phyloP scores from a whole-genome alignment of 2,797 vertebrate species.

The Falco berigora region DNA sequence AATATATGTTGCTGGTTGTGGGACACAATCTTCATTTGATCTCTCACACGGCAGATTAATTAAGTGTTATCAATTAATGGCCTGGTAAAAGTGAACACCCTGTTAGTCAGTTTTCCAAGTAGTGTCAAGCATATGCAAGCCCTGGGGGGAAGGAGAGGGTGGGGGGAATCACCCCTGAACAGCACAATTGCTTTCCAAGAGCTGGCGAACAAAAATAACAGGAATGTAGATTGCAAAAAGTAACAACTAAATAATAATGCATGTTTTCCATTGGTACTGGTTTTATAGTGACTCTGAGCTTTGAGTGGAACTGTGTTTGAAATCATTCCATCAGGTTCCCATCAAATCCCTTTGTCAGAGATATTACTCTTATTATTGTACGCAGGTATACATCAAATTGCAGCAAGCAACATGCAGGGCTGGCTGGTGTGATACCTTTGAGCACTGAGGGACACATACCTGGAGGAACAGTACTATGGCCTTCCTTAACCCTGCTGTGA shows the following conservation, averaged over 20 bases:
- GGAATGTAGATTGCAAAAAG: neutral
- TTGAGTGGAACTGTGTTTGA: neutral
- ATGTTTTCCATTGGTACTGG: neutral
- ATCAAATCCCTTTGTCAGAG: neutral
- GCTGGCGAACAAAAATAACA: neutral
- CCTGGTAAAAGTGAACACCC: constrained; percentile 74
- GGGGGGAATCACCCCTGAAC: neutral
- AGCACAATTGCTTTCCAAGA: neutral
- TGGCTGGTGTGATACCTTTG: neutral
- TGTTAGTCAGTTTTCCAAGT: constrained; percentile 67
- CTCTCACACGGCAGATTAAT: constrained; percentile 81
- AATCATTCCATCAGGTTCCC: neutral
- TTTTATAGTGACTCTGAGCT: neutral
- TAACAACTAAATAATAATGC: neutral
- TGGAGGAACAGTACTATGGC: neutral
- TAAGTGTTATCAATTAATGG: constrained; percentile 85
- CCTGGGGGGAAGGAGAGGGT: neutral
- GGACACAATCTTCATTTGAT: constrained; percentile 78
- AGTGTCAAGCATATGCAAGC: constrained; percentile 47
- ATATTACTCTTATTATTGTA: neutral
- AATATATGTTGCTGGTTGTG: constrained; percentile 70
- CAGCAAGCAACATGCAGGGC: neutral
- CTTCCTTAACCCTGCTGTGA: neutral
- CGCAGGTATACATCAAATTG: neutral
- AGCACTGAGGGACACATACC: rapidly evolving